Evolutionary conservation across 35 echinoderm and acorn worm genomes (phyloP).

Genomic region (Anneissia japonica): DNA sequence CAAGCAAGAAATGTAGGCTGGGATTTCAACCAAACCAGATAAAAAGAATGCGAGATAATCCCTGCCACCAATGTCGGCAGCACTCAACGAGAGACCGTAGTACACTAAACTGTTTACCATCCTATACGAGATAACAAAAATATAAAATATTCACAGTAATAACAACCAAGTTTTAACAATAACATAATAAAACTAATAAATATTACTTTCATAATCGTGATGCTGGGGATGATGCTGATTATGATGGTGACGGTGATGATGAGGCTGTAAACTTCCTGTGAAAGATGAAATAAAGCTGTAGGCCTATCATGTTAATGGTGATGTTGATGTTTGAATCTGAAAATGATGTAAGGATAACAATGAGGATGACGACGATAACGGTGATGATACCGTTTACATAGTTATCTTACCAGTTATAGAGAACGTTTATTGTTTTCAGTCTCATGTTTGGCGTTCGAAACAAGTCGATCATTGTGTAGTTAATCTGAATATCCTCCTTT

Average conservation of each 20-base stretch:
- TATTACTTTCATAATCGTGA: no score
- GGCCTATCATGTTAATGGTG: no score
- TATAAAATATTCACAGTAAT: not conserved
- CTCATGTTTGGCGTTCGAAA: slow-evolving; percentile 61
- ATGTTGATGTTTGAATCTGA: no score
- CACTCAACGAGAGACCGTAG: slow-evolving; percentile 45
- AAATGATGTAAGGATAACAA: no score
- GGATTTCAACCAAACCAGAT: slow-evolving; percentile 49
- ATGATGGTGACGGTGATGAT: no score
- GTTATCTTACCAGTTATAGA: slow-evolving; percentile 58
- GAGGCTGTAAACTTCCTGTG: no score
- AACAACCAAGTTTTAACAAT: no score
- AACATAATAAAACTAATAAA: no score
- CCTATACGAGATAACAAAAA: slow-evolving; percentile 5
- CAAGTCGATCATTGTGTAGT: slow-evolving; percentile 31
- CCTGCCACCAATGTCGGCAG: slow-evolving; percentile 23
- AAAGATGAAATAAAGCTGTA: no score
- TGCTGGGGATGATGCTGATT: no score
- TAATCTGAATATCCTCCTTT: not conserved
- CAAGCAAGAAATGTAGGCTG: slow-evolving; percentile 25
- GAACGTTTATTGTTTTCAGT: slow-evolving; percentile 50
- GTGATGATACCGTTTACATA: no score
- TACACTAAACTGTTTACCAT: slow-evolving; percentile 55
- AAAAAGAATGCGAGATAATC: slow-evolving; percentile 51
- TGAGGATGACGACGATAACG: no score